Base-by-base conservation (phyloP, 1,140 invertebrate genomes). In the Drosophila nikananu region DNA sequence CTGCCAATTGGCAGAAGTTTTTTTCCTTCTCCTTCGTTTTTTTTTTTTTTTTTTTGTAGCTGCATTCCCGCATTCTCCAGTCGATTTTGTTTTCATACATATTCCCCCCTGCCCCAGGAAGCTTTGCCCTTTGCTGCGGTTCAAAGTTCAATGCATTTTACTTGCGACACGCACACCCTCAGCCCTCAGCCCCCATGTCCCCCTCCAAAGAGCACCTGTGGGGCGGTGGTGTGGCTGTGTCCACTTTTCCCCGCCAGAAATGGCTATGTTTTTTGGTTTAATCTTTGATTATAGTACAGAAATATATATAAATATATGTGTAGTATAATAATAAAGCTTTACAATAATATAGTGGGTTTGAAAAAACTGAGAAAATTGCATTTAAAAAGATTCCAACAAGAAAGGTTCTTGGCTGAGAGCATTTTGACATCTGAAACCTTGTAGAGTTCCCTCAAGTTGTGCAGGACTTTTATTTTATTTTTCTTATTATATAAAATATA, bases 61-160 rank as follows among this genome's bases (percentile, higher is more conserved):
- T 60, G 39, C 54, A 76, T 49, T 76, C 46, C 46, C 35, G 23
- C 51, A 35, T 58, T 48, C 48, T 54, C 72, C 44, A 32, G n/a
- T n/a, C 23, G 35, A 59, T 67, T 74, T 32, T 25, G 13, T 73
- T 39, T 25, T 19, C 27, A 44, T 51, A 12, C 37, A 41, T 17
- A 32, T 39, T 9, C 25, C 27, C 30, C 30, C 30, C 30, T 30
- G 52, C 39, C 44, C 48, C 23, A 10, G 7, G 39, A 54, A 30
- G 64, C 39, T 65, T 48, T 80, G 66, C 77, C 61, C 76, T 80
- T 72, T 79, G 60, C 35, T 44, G 55, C 76, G 60, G 77, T 79
- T 80, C 77, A 80, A 79, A 80, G 77, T 80, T 80, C 77, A 80
- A 80, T 80, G 77, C 76, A 80, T 80, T 80, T 78, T 46, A 25